Evolutionary conservation across 2,113 vertebrate species (phyloP), one percentile per base, ranked within the genome.

Genomic region (Herpetotheres cachinnans): DNA sequence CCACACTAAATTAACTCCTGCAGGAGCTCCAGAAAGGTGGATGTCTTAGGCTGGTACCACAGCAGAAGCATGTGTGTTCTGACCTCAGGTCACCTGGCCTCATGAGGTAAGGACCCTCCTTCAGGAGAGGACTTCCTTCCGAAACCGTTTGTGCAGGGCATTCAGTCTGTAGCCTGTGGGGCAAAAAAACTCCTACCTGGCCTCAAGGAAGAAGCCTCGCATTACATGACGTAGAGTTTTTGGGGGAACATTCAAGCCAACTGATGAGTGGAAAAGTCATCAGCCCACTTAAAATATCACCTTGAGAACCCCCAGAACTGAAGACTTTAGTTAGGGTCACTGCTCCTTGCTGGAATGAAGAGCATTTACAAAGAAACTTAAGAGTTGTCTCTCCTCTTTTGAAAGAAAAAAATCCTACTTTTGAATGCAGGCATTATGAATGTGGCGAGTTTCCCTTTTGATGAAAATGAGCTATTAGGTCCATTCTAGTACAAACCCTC

Each of bases 151-250:
- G 18, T 2, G 5, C 22, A 40, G 2, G 4, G 27, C 59, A 62
- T 36, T 83, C 25, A 42, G 30, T 55, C 72, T 52, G 21, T 11
- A n/a, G 56, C 3, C 0, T 5, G 15, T 11, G 32, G 20, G 49
- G 42, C 29, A 61, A 54, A 65, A n/a, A 11, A 56, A 44, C 12
- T 70, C 42, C 40, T 24, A 21, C 66, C 47, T n/a, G 76, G 15
- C 2, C 34, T 22, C 16, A 11, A 10, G 36, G 47, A 34, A 19
- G 34, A 44, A 6, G 36, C 61, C 16, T 67, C 71, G 11, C 21
- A 1, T 34, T 6, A 17, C 21, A 30, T 3, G 18, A 27, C 2
- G 16, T 1, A 49, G 46, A 42, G 2, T 24, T 29, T 11, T 29
- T 16, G n/a, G 46, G 55, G 32, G 27, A 83, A 81, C 7, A 13